A percentile compares a stretch with the other conserved stretches of the same genome.
These are phyloP conservation scores for Tinamus major DNA, from an alignment of 2,797 vertebrate species.

Conservation along the genomic window DNA sequence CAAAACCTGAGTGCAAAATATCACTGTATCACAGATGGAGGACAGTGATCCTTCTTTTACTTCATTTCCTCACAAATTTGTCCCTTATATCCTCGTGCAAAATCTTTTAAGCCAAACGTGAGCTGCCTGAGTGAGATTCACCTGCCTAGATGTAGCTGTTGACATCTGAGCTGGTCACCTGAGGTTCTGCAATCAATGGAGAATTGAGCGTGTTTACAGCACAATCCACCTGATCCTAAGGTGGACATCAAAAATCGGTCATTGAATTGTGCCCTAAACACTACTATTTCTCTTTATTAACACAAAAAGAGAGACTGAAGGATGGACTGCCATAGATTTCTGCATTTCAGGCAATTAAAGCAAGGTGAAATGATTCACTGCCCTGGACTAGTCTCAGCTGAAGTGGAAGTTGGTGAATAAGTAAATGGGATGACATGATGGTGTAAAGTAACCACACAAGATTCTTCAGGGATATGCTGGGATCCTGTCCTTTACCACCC, in stretches of 20 bases:
- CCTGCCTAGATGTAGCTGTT: constrained; percentile 37
- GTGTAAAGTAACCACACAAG: neutral
- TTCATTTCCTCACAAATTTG: neutral
- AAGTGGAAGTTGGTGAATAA: constrained; percentile 23
- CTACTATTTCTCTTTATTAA: constrained; percentile 33
- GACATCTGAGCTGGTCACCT: constrained; percentile 24
- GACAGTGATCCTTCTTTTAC: neutral
- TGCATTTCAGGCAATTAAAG: neutral
- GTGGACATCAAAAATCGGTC: constrained; percentile 38
- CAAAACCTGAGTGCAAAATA: neutral
- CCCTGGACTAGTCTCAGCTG: neutral
- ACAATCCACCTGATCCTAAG: constrained; percentile 26
- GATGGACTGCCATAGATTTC: neutral
- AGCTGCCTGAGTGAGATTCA: constrained; percentile 55
- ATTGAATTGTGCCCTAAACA: neutral
- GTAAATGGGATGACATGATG: neutral
- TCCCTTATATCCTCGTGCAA: neutral
- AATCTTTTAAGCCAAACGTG: constrained; percentile 36
- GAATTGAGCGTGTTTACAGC: neutral
- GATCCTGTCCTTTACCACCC: neutral
- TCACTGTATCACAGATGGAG: neutral
- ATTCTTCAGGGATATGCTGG: neutral
- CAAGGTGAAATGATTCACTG: neutral
- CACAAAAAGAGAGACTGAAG: constrained; percentile 1
- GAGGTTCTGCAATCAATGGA: constrained; percentile 26